Evolutionary conservation across 2,113 vertebrate species (phyloP).

Genomic region (Nycticryphes semicollaris): DNA sequence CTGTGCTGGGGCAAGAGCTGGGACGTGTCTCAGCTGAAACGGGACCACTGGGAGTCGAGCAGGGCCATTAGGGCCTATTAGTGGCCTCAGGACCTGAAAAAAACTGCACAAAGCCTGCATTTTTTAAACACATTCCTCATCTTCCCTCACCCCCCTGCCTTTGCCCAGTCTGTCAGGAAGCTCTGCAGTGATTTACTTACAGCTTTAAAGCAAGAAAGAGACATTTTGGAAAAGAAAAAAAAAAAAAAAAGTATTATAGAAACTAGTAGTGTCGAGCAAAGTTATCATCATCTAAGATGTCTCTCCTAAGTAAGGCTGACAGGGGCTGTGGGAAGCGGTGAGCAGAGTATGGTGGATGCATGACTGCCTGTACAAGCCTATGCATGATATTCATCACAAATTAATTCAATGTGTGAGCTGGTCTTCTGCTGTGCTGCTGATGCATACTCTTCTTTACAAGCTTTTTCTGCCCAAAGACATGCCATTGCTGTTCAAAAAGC

Average conservation of each 20-base stretch:
- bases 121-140: background rate
- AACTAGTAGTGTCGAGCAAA: background rate
- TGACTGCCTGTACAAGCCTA: background rate
- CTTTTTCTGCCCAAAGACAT: background rate
- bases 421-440: background rate
- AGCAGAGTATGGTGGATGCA: background rate
- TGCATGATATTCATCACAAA: background rate
- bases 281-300: background rate
- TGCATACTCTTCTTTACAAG: background rate
- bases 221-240: background rate
- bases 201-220: background rate
- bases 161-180: background rate
- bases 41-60: background rate
- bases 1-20: background rate
- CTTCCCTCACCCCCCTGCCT: accelerated
- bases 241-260: background rate
- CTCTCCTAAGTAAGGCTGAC: background rate
- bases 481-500: background rate
- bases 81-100: background rate
- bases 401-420: background rate
- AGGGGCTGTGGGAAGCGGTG: background rate
- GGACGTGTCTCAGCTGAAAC: background rate
- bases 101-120: background rate
- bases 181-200: background rate
- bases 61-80: background rate